Evolutionary conservation across 1,140 invertebrate species (phyloP).

Genomic region (Paraescarpia echinospica): DNA sequence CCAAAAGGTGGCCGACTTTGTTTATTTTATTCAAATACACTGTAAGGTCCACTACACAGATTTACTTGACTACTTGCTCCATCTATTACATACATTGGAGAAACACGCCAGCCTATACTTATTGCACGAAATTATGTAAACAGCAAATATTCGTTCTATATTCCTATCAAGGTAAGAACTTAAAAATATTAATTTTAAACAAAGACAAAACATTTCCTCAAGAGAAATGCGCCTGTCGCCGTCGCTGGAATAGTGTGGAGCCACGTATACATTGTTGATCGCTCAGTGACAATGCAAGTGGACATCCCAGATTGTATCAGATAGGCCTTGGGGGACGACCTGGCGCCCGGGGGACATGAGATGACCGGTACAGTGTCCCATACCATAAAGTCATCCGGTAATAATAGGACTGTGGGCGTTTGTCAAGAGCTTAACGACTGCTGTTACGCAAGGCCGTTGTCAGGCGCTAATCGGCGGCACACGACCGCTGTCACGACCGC

Average conservation of each 20-base stretch:
- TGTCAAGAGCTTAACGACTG: neutral
- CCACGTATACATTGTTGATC: neutral
- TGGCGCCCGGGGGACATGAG: neutral
- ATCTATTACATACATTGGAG: neutral
- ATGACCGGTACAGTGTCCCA: neutral
- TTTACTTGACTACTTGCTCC: neutral
- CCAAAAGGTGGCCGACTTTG: neutral
- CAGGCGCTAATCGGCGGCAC: neutral
- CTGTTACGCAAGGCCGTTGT: neutral
- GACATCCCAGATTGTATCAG: neutral
- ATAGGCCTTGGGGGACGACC: neutral
- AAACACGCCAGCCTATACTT: no score
- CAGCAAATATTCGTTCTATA: no score
- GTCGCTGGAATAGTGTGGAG: neutral
- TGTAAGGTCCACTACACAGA: no score
- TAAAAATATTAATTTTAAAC: neutral
- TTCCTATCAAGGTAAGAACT: neutral
- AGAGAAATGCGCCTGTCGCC: neutral
- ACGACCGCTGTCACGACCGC: neutral
- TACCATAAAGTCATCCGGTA: constrained; percentile 1
- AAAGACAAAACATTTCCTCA: neutral
- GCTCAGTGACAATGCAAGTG: neutral
- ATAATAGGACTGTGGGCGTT: neutral
- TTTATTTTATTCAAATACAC: neutral
- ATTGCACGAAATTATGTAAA: no score